A percentile compares a stretch with the other conserved stretches of the same genome.
Conservation (phyloP, 2,888 invertebrate genomes). For the Notodonta ziczac region DNA sequence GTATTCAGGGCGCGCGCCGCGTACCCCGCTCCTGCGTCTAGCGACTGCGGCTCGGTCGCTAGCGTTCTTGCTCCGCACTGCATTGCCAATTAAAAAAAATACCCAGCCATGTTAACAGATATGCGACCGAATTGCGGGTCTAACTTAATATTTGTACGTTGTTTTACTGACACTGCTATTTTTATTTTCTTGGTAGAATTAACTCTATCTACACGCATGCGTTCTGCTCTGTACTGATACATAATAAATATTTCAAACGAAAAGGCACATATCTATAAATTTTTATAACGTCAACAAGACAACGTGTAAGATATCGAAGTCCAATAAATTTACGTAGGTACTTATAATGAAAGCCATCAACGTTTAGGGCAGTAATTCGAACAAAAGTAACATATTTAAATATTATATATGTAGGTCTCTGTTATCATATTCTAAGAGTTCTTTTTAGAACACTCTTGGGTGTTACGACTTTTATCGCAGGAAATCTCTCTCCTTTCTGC, state of each 20-base stretch:
- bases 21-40: slow-evolving; percentile 64
- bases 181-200: too few species aligned
- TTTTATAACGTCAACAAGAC: not conserved
- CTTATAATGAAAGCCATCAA: not conserved
- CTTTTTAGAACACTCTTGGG: slow-evolving; percentile 79
- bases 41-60: slow-evolving; percentile 52
- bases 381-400: slow-evolving; percentile 35
- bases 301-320: not conserved
- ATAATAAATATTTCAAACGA: not conserved
- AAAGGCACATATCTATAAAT: not conserved
- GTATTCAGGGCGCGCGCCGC: slow-evolving; percentile 79
- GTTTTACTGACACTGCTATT: not conserved
- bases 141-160: not conserved
- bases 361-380: not conserved
- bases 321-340: not conserved
- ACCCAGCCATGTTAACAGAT: slow-evolving; percentile 20
- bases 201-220: too few species aligned
- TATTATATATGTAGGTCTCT: slow-evolving; percentile 46
- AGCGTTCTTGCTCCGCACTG: slow-evolving; percentile 47
- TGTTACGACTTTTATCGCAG: slow-evolving; percentile 82
- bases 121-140: slow-evolving; percentile 8
- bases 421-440: slow-evolving; percentile 69
- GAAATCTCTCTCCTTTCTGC: slow-evolving; percentile 83
- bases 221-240: too few species aligned
- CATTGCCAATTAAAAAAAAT: slow-evolving; percentile 54